Percentiles rank a stretch among this genome's conserved stretches.
Conservation (phyloP, 2,888 invertebrate species). For the Temnothorax rugatulus region DNA sequence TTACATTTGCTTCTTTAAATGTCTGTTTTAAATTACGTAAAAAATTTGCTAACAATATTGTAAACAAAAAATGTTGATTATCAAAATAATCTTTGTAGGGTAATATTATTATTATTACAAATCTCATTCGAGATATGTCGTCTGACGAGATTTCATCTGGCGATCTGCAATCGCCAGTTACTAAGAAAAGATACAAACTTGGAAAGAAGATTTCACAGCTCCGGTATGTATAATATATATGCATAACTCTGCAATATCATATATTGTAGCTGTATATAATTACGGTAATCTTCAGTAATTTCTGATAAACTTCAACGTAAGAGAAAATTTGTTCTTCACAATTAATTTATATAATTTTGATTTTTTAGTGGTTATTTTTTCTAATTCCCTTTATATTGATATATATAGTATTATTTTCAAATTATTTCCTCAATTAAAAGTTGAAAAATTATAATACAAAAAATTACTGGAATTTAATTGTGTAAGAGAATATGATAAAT, state of each 20-base stretch:
- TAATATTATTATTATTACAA: constrained; percentile 5
- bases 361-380: background rate
- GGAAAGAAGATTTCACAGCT: background rate
- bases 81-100: background rate
- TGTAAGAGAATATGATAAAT: background rate
- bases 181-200: background rate
- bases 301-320: background rate
- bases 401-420: background rate
- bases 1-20: constrained; percentile 4
- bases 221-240: constrained; percentile 1
- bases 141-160: background rate
- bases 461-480: constrained; percentile 1
- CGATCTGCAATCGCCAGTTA: constrained; percentile 7
- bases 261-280: constrained; percentile 7
- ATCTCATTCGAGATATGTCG: background rate
- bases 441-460: background rate
- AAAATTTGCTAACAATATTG: background rate
- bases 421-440: constrained; percentile 3
- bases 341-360: background rate
- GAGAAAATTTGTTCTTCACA: background rate
- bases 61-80: constrained; percentile 2
- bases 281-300: background rate
- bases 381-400: background rate
- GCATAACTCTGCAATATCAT: constrained; percentile 6
- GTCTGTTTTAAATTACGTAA: constrained; percentile 5